Evolutionary conservation across 2,797 vertebrate species (phyloP), one percentile per base, ranked within the genome.

Genomic region (Sebastes steindachneri): DNA sequence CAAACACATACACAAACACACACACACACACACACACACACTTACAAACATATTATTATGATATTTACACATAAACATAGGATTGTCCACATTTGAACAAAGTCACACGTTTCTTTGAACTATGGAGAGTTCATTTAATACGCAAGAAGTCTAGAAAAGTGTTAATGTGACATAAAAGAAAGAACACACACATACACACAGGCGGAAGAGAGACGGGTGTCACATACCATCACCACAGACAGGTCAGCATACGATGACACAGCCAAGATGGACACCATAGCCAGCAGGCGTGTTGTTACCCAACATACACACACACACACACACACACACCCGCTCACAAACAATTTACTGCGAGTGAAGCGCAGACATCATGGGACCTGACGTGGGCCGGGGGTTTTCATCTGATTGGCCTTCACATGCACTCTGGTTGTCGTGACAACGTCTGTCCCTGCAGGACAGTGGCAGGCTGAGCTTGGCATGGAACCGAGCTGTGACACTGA

Each of bases 351-450:
- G 62, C 5, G 57, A 87, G 77, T 37, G 51, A 73, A 73, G 69
- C 68, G 23, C 57, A 86, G 91, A 92, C 89, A 83, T 92, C 91
- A 92, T 90, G 85, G 87, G 79, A 92, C 74, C 77, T 90, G 92
- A 93, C 84, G 80, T 85, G 82, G 87, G 88, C 84, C 25, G 54
- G 70, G 83, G 83, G 68, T 85, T 92, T 88, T 85, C 53, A 58
- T 91, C 86, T 85, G 90, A 90, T 91, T 90, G 88, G 90, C 77
- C 70, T 89, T 93, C 89, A 92, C 83, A 87, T 88, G 83, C 60
- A 80, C 85, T 91, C 75, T 74, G 85, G 87, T 90, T 90, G 87
- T 88, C 83, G 71, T 90, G 90, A 93, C 89, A 87, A 91, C 69
- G 23, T 70, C 71, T 88, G 88, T 91, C 89, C 86, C 92, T 89